These are phyloP conservation scores for Tupaia chinensis DNA, from an alignment of 2,113 vertebrate species.

Conservation along the genomic window DNA sequence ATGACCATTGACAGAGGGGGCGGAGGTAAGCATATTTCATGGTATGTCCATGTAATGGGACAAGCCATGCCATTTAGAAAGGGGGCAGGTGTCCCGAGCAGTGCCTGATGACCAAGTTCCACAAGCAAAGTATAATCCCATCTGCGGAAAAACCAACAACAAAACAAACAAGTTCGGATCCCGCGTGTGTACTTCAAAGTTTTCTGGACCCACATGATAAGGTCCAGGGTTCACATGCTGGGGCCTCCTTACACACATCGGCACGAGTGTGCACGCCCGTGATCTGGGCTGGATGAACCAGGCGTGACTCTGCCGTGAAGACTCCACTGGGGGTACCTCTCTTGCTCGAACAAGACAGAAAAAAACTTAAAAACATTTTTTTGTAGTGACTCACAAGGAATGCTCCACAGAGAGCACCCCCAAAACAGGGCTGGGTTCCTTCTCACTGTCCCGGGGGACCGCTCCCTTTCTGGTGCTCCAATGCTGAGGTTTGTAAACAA, in stretches of 20 bases:
- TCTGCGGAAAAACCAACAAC: not conserved
- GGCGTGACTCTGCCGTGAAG: too few relatives aligned
- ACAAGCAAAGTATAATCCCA: not conserved
- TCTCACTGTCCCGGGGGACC: not conserved
- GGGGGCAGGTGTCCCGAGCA: not conserved
- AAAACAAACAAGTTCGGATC: not conserved
- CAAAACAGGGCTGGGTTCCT: not conserved
- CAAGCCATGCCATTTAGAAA: not conserved
- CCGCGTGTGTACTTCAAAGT: not conserved
- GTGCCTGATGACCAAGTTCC: not conserved
- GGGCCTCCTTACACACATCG: too few relatives aligned
- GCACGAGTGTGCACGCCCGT: too few relatives aligned
- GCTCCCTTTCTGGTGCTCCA: not conserved
- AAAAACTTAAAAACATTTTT: too few relatives aligned
- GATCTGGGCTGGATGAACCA: too few relatives aligned
- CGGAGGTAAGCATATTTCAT: not conserved
- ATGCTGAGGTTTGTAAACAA: not conserved
- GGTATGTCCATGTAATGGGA: fast-evolving
- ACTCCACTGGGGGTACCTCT: too few relatives aligned
- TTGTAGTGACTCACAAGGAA: not conserved
- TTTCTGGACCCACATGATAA: not conserved
- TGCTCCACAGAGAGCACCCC: fast-evolving
- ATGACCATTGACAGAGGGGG: fast-evolving
- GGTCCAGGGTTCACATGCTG: too few relatives aligned
- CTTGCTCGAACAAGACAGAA: too few relatives aligned